phyloP scores from a whole-genome alignment of 2,888 invertebrate species.

The Tetragonisca angustula region DNA sequence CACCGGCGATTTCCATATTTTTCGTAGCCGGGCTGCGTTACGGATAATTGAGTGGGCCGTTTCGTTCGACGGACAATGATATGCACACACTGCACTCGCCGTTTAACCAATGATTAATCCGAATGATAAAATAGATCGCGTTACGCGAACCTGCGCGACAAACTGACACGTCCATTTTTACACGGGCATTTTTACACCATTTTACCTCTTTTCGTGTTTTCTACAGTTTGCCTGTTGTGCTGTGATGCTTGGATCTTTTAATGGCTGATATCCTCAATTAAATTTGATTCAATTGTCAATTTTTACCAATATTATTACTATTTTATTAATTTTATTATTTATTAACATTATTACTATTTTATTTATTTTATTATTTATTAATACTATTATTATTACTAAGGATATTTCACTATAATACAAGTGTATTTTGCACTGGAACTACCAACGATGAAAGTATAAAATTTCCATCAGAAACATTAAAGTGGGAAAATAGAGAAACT shows the following conservation, averaged over 20 bases:
- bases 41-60: constrained; percentile 40
- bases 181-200: background rate
- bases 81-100: constrained; percentile 8
- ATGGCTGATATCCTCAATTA: background rate
- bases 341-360: too few relatives aligned
- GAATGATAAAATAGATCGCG: constrained; percentile 1
- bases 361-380: too few relatives aligned
- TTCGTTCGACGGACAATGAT: constrained; percentile 37
- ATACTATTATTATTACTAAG: too few relatives aligned
- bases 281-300: background rate
- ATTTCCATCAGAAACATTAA: too few relatives aligned
- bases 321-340: too few relatives aligned
- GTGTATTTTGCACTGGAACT: too few relatives aligned
- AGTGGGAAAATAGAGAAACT: too few relatives aligned
- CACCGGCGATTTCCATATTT: constrained; percentile 7
- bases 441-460: too few relatives aligned
- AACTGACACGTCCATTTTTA: constrained; percentile 21
- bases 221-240: background rate
- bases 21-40: background rate
- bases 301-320: too few relatives aligned
- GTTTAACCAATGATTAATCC: constrained; percentile 54
- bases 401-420: too few relatives aligned
- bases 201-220: background rate
- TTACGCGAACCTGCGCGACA: background rate
- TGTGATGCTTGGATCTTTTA: background rate